Base-by-base conservation (phyloP, 2,113 vertebrate species). In the Triplophysa siluroides region DNA sequence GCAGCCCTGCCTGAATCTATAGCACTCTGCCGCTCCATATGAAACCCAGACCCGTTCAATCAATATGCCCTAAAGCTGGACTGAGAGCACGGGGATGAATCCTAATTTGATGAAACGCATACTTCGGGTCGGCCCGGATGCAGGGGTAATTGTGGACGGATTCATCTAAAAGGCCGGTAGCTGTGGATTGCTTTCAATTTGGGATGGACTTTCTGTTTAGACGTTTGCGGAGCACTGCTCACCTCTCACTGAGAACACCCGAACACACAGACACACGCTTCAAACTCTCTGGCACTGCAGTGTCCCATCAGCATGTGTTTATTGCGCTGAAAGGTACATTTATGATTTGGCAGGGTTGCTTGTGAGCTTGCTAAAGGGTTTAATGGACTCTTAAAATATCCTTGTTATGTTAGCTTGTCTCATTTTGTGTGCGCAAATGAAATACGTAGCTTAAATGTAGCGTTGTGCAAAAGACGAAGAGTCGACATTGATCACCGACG, bases 161-260 rank as follows among this genome's bases (percentile, higher is more conserved):
- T 95, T 94, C 92, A 94, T 94, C 94, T 93, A 90, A 93, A 92
- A 80, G 91, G 89, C 89, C 89, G 87, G 92, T 65, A 83, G 89
- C 92, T 90, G 91, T 94, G 94, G 93, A 94, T 95, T 92, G 92
- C 93, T 93, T 95, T 94, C 93, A 94, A 93, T 95, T 95, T 94
- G 92, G 93, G 90, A 88, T 90, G 80, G 88, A 90, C 90, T 92
- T 92, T 47, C 58, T 60, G 63, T 78, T 84, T 67, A 66, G 72
- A 33, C 24, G 26, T 66, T 67, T 62, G 64, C 24, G 47, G 19
- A 65, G 69, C 69, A 0, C 62, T 21, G 65, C 60, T 79, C 45
- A 41, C 33, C 19, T 72, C 58, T 33, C 58, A 61, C 6, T 72
- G 23, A 61, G 7, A 52, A 80, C 60, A 38, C 45, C 13, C 13